These are phyloP conservation scores for Eptesicus fuscus DNA, from an alignment of 2,113 vertebrate genomes.

Conservation along the genomic window DNA sequence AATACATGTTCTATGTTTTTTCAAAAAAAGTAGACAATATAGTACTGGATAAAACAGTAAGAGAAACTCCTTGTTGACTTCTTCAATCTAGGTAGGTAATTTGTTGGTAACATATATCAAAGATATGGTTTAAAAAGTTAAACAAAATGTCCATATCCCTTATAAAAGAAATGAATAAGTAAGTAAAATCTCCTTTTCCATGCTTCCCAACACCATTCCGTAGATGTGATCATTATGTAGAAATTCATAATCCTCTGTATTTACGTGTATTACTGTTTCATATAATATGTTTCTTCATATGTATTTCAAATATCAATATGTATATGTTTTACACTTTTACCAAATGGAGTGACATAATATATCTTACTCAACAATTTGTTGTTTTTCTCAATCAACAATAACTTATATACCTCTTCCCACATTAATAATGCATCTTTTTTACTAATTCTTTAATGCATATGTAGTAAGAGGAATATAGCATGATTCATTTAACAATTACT, in stretches of 20 bases:
- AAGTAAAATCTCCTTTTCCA: not conserved
- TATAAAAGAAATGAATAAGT: not conserved
- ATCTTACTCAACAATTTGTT: not conserved
- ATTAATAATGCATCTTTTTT: not conserved
- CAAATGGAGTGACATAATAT: not conserved
- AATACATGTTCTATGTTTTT: not conserved
- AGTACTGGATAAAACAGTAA: not conserved
- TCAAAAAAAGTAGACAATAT: not conserved
- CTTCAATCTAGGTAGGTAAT: not conserved
- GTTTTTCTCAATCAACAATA: not conserved
- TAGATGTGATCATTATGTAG: not conserved
- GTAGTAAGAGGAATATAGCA: not conserved
- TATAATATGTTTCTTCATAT: not conserved
- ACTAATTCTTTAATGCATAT: not conserved
- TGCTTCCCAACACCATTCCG: not conserved
- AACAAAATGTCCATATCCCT: not conserved
- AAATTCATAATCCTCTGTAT: not conserved
- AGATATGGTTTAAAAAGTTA: not conserved
- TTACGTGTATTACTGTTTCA: not conserved
- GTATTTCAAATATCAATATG: not conserved
- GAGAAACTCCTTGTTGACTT: not conserved
- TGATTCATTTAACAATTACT: not conserved
- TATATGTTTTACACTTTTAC: not conserved
- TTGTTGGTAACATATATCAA: not conserved
- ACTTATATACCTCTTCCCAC: not conserved